phyloP scores from a whole-genome alignment of 2,888 invertebrate genomes.

The Hirudinaria manillensis region DNA sequence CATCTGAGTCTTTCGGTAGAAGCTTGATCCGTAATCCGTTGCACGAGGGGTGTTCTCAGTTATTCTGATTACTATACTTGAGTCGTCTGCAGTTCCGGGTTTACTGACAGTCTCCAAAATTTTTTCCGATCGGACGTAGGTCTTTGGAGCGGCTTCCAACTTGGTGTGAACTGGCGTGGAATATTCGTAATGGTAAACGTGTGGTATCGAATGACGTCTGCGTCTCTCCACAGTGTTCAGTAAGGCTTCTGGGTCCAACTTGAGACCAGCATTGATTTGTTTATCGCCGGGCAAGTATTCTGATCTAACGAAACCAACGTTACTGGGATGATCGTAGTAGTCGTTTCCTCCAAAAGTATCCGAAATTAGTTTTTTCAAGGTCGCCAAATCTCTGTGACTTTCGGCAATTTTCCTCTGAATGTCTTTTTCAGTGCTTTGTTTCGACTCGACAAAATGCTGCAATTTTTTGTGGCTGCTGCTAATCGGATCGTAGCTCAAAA shows the following conservation, averaged over 20 bases:
- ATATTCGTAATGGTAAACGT: background rate
- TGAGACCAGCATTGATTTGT: background rate
- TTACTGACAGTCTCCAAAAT: no score
- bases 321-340: background rate
- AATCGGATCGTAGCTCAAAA: no score
- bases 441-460: background rate
- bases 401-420: background rate
- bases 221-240: constrained; percentile 11
- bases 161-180: background rate
- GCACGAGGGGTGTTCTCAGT: no score
- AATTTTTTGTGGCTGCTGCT: no score
- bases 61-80: no score
- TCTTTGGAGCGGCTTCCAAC: background rate
- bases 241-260: background rate
- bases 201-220: background rate
- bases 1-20: background rate
- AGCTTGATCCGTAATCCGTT: background rate
- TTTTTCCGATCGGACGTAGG: background rate
- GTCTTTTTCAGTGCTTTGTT: constrained; percentile 4
- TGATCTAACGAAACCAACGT: background rate
- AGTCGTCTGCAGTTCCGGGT: no score
- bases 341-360: background rate
- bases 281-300: background rate
- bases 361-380: background rate
- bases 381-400: constrained; percentile 8